Evolutionary conservation across 1,140 invertebrate genomes (phyloP).

Genomic region (Amyelois transitella): DNA sequence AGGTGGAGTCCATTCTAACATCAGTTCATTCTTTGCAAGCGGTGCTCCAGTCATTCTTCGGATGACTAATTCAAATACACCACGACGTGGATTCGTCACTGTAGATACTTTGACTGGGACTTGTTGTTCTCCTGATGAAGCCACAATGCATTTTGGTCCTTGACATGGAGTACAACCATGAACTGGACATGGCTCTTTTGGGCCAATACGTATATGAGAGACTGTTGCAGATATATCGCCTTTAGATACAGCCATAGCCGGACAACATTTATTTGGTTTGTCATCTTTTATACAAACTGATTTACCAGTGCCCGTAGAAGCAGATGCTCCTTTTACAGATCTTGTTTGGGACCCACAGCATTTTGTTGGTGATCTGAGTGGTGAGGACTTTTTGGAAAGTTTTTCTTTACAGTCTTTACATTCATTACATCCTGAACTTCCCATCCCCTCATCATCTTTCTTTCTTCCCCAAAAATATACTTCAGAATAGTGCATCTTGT

Average conservation of each 20-base stretch:
- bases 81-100: conserved; percentile 50
- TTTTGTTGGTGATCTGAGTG: no score
- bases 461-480: conserved; percentile 51
- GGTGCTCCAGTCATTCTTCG: conserved; percentile 54
- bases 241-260: conserved; percentile 25
- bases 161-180: conserved; percentile 47
- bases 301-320: conserved; percentile 28
- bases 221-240: conserved; percentile 50
- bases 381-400: neutral
- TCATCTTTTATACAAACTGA: conserved; percentile 46
- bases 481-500: conserved; percentile 24
- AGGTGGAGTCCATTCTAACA: conserved; percentile 66
- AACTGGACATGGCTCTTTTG: conserved; percentile 44
- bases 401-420: neutral
- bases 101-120: conserved; percentile 48
- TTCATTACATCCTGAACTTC: conserved; percentile 20
- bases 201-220: conserved; percentile 53
- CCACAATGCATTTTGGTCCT: conserved; percentile 47
- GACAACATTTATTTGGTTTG: conserved; percentile 34
- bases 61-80: conserved; percentile 64
- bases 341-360: conserved; percentile 16
- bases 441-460: conserved; percentile 44
- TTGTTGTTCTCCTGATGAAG: conserved; percentile 36
- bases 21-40: conserved; percentile 59
- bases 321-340: conserved; percentile 19